A percentile compares a stretch with the other conserved stretches of the same genome.
phyloP scores from a whole-genome alignment of 2,113 vertebrate species.

The Ailurus styani region DNA sequence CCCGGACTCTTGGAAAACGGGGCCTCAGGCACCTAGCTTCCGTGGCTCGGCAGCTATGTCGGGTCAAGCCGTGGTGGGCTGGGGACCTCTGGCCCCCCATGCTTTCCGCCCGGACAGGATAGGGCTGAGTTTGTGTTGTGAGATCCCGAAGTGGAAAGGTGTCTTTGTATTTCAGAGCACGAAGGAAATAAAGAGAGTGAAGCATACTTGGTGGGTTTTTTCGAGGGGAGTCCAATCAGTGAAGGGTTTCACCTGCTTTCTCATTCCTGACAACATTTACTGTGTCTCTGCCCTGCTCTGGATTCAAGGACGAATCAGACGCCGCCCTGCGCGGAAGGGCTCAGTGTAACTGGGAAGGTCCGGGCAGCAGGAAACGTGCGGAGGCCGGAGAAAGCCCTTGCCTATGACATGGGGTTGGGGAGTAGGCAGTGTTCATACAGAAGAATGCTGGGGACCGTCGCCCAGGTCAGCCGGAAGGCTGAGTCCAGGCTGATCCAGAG shows the following conservation, averaged over 20 bases:
- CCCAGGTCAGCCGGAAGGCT: not conserved
- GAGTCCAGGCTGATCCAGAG: not conserved
- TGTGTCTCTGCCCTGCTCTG: not conserved
- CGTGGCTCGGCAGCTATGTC: rapidly evolving
- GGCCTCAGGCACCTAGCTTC: rapidly evolving
- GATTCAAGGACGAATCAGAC: too few species aligned
- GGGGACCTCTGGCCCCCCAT: rapidly evolving
- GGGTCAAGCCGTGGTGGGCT: rapidly evolving
- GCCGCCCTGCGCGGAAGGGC: rapidly evolving
- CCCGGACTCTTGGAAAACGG: rapidly evolving
- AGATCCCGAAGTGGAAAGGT: not conserved
- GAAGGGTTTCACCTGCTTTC: not conserved
- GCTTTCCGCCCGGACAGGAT: rapidly evolving
- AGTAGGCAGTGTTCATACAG: not conserved
- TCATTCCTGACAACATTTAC: not conserved
- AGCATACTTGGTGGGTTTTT: not conserved
- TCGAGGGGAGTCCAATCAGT: not conserved
- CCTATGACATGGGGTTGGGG: rapidly evolving
- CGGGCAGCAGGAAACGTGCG: not conserved
- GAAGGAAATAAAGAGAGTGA: not conserved
- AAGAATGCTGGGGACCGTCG: not conserved
- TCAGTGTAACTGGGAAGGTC: not conserved
- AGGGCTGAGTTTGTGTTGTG: not conserved
- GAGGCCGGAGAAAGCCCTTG: not conserved
- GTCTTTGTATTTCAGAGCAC: not conserved